These are phyloP conservation scores for Oscheius sp. DNA, from an alignment of 2,888 invertebrate genomes.

Conservation along the genomic window DNA sequence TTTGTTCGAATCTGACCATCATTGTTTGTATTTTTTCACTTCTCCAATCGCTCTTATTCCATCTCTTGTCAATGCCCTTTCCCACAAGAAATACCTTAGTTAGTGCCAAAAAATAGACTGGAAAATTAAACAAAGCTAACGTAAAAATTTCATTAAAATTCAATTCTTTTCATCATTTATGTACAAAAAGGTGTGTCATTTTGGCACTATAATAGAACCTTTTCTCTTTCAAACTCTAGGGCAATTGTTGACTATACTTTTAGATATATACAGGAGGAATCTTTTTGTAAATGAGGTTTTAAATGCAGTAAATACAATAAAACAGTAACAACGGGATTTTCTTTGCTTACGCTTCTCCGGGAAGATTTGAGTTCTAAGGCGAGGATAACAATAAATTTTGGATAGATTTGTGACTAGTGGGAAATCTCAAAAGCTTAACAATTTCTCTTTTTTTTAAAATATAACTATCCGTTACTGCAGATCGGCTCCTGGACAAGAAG, in stretches of 20 bases:
- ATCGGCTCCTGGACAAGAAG: background rate
- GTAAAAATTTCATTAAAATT: too few relatives aligned
- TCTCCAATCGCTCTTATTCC: background rate
- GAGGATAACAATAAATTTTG: background rate
- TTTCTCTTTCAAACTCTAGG: too few relatives aligned
- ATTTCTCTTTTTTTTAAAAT: background rate
- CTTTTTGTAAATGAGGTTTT: too few relatives aligned
- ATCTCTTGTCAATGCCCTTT: background rate
- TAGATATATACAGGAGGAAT: background rate
- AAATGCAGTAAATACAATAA: background rate
- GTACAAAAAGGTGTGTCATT: background rate
- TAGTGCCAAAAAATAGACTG: too few relatives aligned
- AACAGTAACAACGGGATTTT: background rate
- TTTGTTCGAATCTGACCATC: background rate
- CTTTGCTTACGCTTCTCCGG: constrained; percentile 1
- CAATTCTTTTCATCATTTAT: constrained; percentile 3
- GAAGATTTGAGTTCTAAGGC: background rate
- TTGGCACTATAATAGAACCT: background rate
- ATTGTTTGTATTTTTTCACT: background rate
- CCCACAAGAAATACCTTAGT: background rate
- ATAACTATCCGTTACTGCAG: constrained; percentile 18
- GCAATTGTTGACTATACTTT: background rate
- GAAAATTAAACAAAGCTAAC: too few relatives aligned
- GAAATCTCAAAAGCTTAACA: background rate
- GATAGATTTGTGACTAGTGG: background rate